Evolutionary conservation across 2,888 invertebrate genomes (phyloP), one percentile per base, ranked within the genome.

Genomic region (Psylliodes chrysocephalus): DNA sequence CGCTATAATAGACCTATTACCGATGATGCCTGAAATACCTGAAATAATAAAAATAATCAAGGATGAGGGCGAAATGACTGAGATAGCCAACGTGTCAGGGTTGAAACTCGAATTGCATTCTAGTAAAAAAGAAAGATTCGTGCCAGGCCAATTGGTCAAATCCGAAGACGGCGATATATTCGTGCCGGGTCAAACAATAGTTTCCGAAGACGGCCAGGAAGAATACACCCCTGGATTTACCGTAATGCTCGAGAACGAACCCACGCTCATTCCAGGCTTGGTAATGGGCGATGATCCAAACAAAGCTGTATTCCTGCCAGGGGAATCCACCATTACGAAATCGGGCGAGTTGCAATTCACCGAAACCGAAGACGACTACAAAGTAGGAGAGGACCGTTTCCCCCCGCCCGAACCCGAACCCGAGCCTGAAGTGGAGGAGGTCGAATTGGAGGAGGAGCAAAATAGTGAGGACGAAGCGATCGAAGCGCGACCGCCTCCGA

Each of bases 221-320:
- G 87, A 90, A 68, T 92, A 92, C 77, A 90, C 91, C 42, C 92
- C 92, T 1, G 92, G 92, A 4, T 91, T 92, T 82, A 90, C 91
- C 67, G 89, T 92, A 62, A 88, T 91, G 82, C 90, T 91, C 6
- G 91, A 91, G 78, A 88, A 88, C 51, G 92, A 92, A 1, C 91
- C 91, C 1, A 91, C 91, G 1, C 91, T 93, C 74, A 90, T 92
- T 73, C 92, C 92, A 0, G 92, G 92, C 52, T 90, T 92, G 83
- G 90, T 92, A 19, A 92, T 92, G 82, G 82, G 81, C 76, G 86
- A 87, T 73, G 86, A 88, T 62, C 83, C 82, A 62, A 84, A 83
- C 19, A 82, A 82, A 72, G 78, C 78, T 25, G 80, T 82, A 75
- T 82, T 82, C 74, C 72, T 82, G 75, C 81, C 82, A 72, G 82